Conservation (phyloP, 2,797 vertebrate species). For the Phataginus tetradactyla region DNA sequence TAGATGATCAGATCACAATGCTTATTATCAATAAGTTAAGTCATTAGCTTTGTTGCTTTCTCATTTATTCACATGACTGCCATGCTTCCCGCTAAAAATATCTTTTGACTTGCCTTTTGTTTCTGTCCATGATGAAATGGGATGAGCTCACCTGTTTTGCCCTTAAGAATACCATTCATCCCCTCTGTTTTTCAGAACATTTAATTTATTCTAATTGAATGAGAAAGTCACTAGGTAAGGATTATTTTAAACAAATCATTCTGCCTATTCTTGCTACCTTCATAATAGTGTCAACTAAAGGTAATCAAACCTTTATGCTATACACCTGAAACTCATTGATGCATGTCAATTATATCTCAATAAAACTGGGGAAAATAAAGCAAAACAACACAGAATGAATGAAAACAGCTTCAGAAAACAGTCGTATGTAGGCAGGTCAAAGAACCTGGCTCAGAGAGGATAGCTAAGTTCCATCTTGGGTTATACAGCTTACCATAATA, state of each 20-base stretch:
- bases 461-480: not conserved
- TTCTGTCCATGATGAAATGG: conserved; percentile 17
- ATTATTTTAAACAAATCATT: conserved; percentile 45
- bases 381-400: not conserved
- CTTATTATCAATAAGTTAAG: conserved; percentile 14
- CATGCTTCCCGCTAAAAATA: conserved; percentile 26
- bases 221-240: conserved; percentile 23
- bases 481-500: not conserved
- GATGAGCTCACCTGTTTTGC: conserved; percentile 22
- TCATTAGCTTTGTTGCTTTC: not conserved
- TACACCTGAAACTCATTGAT: not conserved
- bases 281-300: conserved; percentile 30
- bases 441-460: conserved; percentile 15
- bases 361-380: not conserved
- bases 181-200: not conserved
- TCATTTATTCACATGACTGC: conserved; percentile 24
- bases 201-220: conserved; percentile 50
- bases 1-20: not conserved
- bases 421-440: conserved; percentile 2
- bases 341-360: not conserved
- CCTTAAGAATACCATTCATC: conserved; percentile 15
- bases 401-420: conserved; percentile 31
- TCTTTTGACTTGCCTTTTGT: conserved; percentile 35
- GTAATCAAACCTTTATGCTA: conserved; percentile 52
- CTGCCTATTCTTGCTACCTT: conserved; percentile 7